These are phyloP conservation scores for Dugesia japonica DNA, from an alignment of 2,888 invertebrate species.

Conservation along the genomic window DNA sequence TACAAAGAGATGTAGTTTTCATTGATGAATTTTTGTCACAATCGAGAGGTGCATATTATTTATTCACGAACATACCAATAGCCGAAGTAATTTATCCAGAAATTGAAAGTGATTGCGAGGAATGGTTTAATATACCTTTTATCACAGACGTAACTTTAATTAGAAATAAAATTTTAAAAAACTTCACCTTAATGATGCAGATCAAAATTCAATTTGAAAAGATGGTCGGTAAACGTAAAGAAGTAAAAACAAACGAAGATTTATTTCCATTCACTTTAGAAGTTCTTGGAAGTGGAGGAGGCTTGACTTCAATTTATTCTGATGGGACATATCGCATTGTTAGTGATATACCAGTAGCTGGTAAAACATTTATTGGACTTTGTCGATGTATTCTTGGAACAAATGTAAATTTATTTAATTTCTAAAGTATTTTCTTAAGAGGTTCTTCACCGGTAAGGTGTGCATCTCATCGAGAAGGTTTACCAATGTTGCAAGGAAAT, in stretches of 20 bases:
- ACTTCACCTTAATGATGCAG: too few relatives aligned
- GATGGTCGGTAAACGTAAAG: not conserved
- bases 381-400: not conserved
- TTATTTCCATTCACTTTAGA: not conserved
- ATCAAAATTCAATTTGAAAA: not conserved
- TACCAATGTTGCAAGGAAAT: too few relatives aligned
- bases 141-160: not conserved
- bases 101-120: not conserved
- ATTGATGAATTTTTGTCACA: slow-evolving; percentile 24
- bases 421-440: too few relatives aligned
- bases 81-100: not conserved
- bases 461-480: too few relatives aligned
- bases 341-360: not conserved
- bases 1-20: slow-evolving; percentile 20
- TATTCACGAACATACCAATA: not conserved
- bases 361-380: slow-evolving; percentile 14
- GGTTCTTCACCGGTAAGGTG: too few relatives aligned
- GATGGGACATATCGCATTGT: slow-evolving; percentile 22
- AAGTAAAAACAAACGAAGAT: not conserved
- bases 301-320: not conserved
- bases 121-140: not conserved
- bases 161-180: too few relatives aligned
- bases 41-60: not conserved
- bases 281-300: slow-evolving; percentile 23
- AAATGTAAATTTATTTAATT: not conserved